A percentile compares a stretch with the other conserved stretches of the same genome.
These are phyloP conservation scores for Leptinotarsa haldemani DNA, from an alignment of 2,888 invertebrate species.

Conservation along the genomic window DNA sequence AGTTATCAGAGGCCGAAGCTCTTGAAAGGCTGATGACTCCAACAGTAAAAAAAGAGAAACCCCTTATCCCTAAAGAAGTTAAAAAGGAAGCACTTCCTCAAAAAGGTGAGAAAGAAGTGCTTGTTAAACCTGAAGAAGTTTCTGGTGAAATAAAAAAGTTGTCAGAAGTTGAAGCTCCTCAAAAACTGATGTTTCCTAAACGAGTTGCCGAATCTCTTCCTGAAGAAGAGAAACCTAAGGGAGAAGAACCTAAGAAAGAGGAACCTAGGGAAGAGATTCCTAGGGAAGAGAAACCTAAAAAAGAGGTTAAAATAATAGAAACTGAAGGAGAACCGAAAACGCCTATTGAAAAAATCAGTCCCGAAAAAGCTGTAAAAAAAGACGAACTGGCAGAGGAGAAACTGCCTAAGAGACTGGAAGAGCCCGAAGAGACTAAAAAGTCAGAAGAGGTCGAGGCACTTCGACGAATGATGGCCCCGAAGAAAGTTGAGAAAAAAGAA, in stretches of 20 bases:
- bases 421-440: too few relatives aligned
- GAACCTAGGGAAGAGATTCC: too few relatives aligned
- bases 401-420: not conserved
- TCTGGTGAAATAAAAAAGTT: not conserved
- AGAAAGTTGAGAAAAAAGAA: too few relatives aligned
- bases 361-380: conserved; percentile 7
- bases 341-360: conserved; percentile 5
- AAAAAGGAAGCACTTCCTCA: not conserved
- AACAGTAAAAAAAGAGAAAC: not conserved
- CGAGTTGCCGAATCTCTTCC: too few relatives aligned
- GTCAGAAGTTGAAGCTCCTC: not conserved
- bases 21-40: not conserved
- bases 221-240: too few relatives aligned
- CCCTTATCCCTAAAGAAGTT: not conserved
- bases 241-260: not conserved
- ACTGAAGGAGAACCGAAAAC: not conserved
- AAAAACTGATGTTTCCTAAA: not conserved
- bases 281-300: not conserved
- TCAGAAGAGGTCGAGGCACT: too few relatives aligned
- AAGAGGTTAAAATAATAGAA: not conserved
- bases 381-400: not conserved
- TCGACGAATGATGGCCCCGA: too few relatives aligned
- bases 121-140: not conserved
- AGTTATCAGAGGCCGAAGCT: not conserved
- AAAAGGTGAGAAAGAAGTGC: not conserved